Percentiles rank a stretch among this genome's conserved stretches.
Conservation (phyloP, 2,113 vertebrate species). For the Mugil cephalus region DNA sequence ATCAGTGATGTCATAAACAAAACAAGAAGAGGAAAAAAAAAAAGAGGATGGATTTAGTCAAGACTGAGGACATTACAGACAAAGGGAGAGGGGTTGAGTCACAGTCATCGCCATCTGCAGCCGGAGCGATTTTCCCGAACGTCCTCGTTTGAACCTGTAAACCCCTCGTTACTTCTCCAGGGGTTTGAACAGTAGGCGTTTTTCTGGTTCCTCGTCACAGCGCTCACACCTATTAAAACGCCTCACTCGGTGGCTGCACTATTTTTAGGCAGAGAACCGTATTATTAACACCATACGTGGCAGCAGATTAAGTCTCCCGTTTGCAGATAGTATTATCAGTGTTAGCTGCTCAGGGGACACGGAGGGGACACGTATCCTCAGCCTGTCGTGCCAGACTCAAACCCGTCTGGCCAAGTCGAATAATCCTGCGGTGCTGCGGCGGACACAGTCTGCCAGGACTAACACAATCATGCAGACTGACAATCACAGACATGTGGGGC, state of each 20-base stretch:
- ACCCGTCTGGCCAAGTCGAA: conserved; percentile 73
- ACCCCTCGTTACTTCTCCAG: conserved; percentile 38
- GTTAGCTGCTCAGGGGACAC: conserved; percentile 46
- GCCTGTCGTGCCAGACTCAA: conserved; percentile 58
- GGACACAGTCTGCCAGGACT: conserved; percentile 58
- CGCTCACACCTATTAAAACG: conserved; percentile 38
- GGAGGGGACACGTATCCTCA: conserved; percentile 59
- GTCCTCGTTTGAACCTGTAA: conserved; percentile 50
- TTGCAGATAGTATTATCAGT: conserved; percentile 71
- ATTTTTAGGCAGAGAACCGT: conserved; percentile 61
- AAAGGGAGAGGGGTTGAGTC: conserved; percentile 36
- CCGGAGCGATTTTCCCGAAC: conserved; percentile 47
- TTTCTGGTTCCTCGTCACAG: conserved; percentile 29
- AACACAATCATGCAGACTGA: conserved; percentile 43
- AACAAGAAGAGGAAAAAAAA: conserved; percentile 33
- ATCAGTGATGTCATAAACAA: conserved; percentile 52
- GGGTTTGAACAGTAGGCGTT: conserved; percentile 41
- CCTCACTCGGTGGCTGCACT: conserved; percentile 27
- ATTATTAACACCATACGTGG: conserved; percentile 58
- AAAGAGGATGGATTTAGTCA: conserved; percentile 29
- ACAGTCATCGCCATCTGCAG: conserved; percentile 52
- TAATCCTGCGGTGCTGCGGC: conserved; percentile 63
- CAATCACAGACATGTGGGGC: background rate
- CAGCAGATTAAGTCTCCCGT: conserved; percentile 60
- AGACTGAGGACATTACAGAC: conserved; percentile 26